Conservation (phyloP, 2,113 vertebrate genomes). For the Scolopax mira region DNA sequence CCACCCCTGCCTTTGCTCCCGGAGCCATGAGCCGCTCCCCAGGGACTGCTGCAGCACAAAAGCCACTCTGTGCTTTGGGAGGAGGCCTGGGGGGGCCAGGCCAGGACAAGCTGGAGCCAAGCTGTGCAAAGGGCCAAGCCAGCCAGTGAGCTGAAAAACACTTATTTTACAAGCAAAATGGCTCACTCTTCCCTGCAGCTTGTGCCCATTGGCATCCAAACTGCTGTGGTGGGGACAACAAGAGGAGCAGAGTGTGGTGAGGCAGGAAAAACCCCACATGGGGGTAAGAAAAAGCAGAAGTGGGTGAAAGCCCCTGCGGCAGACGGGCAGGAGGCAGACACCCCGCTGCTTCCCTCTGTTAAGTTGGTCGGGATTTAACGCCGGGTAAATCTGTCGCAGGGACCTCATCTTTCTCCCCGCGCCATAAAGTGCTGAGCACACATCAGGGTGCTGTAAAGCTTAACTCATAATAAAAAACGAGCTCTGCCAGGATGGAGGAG, state of each 20-base stretch:
- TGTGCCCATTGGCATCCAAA: neutral
- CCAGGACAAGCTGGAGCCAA: neutral
- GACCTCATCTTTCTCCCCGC: neutral
- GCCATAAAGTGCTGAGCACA: neutral
- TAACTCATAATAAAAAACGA: constrained; percentile 12
- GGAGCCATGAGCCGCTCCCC: neutral
- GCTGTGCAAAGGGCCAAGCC: neutral
- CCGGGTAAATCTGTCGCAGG: neutral
- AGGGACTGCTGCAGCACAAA: neutral
- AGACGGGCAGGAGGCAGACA: neutral
- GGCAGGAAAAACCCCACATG: neutral
- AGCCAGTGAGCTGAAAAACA: neutral
- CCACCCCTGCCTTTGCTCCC: neutral
- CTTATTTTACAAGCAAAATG: neutral
- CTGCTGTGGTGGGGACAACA: neutral
- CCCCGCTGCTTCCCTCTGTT: neutral
- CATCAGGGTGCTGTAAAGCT: constrained; percentile 34
- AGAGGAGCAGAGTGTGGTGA: neutral
- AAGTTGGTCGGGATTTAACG: neutral
- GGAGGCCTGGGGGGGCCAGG: neutral
- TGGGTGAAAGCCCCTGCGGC: neutral
- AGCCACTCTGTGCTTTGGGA: neutral
- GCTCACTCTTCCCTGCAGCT: neutral
- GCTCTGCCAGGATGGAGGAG: constrained; percentile 5
- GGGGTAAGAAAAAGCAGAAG: neutral